These are phyloP conservation scores for Drosophila santomea DNA, from an alignment of 1,140 invertebrate genomes.

Conservation along the genomic window DNA sequence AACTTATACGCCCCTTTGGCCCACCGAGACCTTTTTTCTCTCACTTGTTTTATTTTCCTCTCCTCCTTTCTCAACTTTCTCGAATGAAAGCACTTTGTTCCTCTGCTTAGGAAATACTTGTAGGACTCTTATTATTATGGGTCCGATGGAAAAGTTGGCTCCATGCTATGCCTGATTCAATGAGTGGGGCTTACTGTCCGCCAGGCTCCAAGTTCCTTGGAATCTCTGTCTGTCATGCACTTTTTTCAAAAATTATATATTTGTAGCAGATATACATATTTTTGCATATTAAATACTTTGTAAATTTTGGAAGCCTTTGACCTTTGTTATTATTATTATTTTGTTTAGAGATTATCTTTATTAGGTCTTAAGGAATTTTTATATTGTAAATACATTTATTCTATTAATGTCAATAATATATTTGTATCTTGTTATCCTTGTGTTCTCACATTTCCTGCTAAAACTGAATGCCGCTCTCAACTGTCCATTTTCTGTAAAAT, in stretches of 20 bases:
- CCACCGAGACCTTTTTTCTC: not conserved
- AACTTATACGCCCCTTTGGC: conserved; percentile 35
- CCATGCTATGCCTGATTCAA: conserved; percentile 13
- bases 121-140: not conserved
- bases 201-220: not conserved
- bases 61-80: conserved; percentile 25
- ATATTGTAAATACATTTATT: no score
- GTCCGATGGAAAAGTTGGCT: conserved; percentile 18
- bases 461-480: not conserved
- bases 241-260: not conserved
- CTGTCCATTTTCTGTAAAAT: not conserved
- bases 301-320: no score
- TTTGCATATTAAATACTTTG: no score
- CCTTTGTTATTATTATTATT: no score
- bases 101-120: not conserved
- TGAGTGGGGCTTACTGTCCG: conserved; percentile 4
- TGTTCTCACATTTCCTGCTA: not conserved
- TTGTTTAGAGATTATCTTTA: no score
- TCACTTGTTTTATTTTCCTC: conserved; percentile 8
- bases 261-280: no score
- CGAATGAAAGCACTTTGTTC: not conserved
- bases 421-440: no score
- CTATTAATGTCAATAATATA: no score
- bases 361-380: no score
- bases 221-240: not conserved